These are phyloP conservation scores for Agapornis roseicollis DNA, from an alignment of 2,113 vertebrate genomes.

Conservation along the genomic window DNA sequence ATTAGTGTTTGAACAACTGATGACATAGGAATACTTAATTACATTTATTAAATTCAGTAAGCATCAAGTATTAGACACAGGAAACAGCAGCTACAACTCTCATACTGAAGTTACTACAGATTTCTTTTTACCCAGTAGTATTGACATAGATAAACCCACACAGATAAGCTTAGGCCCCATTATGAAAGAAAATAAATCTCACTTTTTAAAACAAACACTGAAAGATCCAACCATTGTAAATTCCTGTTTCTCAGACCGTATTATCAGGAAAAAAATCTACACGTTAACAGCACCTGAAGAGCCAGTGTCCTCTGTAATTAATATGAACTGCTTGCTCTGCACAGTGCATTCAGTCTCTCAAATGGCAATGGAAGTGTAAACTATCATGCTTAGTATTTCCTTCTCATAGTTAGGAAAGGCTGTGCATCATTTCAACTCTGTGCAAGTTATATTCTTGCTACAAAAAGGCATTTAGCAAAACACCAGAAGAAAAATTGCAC, in stretches of 20 bases:
- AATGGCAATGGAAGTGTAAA: neutral
- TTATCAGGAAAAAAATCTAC: neutral
- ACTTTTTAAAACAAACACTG: neutral
- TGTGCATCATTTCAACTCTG: neutral
- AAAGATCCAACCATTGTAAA: neutral
- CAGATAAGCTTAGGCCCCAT: neutral
- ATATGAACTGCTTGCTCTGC: neutral
- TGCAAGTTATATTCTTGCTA: neutral
- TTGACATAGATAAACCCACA: neutral
- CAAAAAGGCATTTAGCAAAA: neutral
- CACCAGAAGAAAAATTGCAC: neutral
- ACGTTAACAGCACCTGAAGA: rapidly evolving
- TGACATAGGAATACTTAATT: neutral
- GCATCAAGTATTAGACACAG: neutral
- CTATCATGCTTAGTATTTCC: neutral
- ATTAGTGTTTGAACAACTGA: neutral
- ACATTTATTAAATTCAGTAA: neutral
- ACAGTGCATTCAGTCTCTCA: neutral
- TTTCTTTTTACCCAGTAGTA: neutral
- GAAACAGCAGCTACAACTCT: neutral
- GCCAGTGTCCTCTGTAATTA: neutral
- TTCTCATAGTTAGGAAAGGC: neutral
- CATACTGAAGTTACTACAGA: neutral
- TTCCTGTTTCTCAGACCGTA: neutral
- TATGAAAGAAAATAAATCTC: neutral